phyloP scores from a whole-genome alignment of 2,797 vertebrate species.

The Chelonia mydas region DNA sequence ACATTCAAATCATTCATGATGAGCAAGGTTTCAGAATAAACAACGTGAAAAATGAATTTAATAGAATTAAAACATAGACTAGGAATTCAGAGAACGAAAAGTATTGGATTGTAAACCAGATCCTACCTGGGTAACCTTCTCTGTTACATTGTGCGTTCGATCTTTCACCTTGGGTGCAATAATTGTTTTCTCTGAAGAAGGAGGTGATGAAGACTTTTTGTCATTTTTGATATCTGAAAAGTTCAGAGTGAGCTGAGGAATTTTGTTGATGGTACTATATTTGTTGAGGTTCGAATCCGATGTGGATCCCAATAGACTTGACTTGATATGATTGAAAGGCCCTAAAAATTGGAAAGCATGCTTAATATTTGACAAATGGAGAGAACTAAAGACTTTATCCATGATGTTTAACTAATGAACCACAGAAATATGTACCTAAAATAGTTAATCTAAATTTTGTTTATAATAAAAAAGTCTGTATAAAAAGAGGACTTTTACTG shows the following conservation, averaged over 20 bases:
- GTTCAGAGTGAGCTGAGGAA: constrained; percentile 97
- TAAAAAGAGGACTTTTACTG: background rate
- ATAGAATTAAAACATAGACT: background rate
- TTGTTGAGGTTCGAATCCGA: constrained; percentile 99
- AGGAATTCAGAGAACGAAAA: background rate
- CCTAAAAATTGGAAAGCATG: constrained; percentile 82
- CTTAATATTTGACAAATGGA: constrained; percentile 54
- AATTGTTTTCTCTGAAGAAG: constrained; percentile 95
- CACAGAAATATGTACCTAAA: background rate
- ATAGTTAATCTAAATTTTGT: background rate
- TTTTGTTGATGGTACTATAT: constrained; percentile 99
- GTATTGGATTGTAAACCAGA: background rate
- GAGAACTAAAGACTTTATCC: constrained; percentile 1
- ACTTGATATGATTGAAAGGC: constrained; percentile 97
- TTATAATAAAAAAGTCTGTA: background rate
- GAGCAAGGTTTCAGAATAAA: background rate
- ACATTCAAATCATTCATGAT: background rate
- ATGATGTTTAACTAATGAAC: constrained; percentile 8
- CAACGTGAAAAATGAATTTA: background rate
- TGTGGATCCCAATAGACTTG: constrained; percentile 96
- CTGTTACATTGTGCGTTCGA: constrained; percentile 98
- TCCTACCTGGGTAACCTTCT: constrained; percentile 98
- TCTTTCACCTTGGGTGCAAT: constrained; percentile 99
- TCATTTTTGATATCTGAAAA: constrained; percentile 95
- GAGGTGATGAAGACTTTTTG: constrained; percentile 94